Evolutionary conservation across 1,140 invertebrate genomes (phyloP), one percentile per base, ranked within the genome.

Genomic region (Centruroides vittatus): DNA sequence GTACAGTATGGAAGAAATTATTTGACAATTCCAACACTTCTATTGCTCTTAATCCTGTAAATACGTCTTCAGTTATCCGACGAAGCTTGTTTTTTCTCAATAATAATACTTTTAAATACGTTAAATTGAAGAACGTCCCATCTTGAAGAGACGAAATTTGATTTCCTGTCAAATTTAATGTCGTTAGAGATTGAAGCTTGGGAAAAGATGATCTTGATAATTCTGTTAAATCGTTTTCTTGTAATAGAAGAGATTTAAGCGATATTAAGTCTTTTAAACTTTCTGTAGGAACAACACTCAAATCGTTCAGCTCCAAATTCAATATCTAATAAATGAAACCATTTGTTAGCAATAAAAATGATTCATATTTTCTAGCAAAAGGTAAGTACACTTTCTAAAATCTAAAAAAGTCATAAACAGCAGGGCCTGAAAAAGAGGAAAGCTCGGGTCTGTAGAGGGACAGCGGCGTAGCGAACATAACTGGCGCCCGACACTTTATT

Each of bases 1-100:
- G 89, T 71, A 93, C 86, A 67, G 87, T 82, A 6, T 78, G 76
- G 13, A 94, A 81, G 68, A 89, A 89, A 73, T 94, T 93, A 67
- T 85, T 81, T 1, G 88, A 89, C 5, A 93, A 73, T 73, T 92
- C 86, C 60, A 93, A 72, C 61, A 82, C 80, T 63, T 89, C 80
- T 36, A 93, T 73, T 58, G 81, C 83, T 62, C 81, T 78, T 4
- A 86, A 80, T 57, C 86, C 81, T 78, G 66, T 47, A 65, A 73
- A 61, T 52, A 86, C 82, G 68, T 89, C 86, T 69, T 85, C 87
- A 71, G 88, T 88, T 68, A 91, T 81, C 63, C 82, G 81, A 3
- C 78, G 78, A 2, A 91, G 76, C 62, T 84, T 79, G 73, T 92
- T 93, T 61, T 82, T 81, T 0, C 82, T 80, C 5, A 93, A 73